These are phyloP conservation scores for Monopis laevigella DNA, from an alignment of 2,888 invertebrate genomes.

Conservation along the genomic window DNA sequence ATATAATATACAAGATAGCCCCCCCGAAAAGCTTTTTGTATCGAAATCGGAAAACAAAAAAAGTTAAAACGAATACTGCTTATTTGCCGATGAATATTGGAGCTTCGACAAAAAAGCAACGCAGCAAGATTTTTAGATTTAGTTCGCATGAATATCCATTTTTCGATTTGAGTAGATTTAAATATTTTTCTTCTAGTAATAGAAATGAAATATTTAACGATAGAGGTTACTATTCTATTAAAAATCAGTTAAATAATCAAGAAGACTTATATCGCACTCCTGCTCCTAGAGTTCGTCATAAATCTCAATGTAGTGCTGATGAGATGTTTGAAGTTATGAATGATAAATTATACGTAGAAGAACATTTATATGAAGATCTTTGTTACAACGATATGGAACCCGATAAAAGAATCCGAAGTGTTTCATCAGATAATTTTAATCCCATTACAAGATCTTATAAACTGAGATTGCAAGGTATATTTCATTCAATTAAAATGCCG, in stretches of 20 bases:
- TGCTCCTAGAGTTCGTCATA: slow-evolving; percentile 42
- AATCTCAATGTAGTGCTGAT: slow-evolving; percentile 37
- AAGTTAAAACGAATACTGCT: slow-evolving; percentile 30
- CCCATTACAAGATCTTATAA: slow-evolving; percentile 26
- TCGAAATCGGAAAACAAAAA: slow-evolving; percentile 34
- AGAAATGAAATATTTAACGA: slow-evolving; percentile 39
- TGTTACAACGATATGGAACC: slow-evolving; percentile 42
- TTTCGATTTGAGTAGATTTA: slow-evolving; percentile 36
- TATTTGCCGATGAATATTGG: slow-evolving; percentile 53
- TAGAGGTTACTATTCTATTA: slow-evolving; percentile 48
- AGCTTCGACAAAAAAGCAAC: slow-evolving; percentile 28
- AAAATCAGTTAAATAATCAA: slow-evolving; percentile 39
- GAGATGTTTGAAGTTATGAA: neutral
- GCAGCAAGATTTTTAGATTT: slow-evolving; percentile 39
- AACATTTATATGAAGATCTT: slow-evolving; percentile 56
- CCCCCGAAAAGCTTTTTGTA: slow-evolving; percentile 58
- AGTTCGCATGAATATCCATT: slow-evolving; percentile 53
- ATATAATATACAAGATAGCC: slow-evolving; percentile 43
- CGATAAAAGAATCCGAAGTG: slow-evolving; percentile 27
- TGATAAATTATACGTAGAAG: slow-evolving; percentile 37
- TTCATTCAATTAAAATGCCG: slow-evolving; percentile 47
- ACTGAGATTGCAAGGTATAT: slow-evolving; percentile 49
- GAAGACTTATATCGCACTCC: slow-evolving; percentile 31
- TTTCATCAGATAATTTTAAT: neutral
- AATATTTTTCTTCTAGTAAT: slow-evolving; percentile 25